Evolutionary conservation across 2,888 invertebrate genomes (phyloP), one percentile per base, ranked within the genome.

Genomic region (Augochlorella aurata): DNA sequence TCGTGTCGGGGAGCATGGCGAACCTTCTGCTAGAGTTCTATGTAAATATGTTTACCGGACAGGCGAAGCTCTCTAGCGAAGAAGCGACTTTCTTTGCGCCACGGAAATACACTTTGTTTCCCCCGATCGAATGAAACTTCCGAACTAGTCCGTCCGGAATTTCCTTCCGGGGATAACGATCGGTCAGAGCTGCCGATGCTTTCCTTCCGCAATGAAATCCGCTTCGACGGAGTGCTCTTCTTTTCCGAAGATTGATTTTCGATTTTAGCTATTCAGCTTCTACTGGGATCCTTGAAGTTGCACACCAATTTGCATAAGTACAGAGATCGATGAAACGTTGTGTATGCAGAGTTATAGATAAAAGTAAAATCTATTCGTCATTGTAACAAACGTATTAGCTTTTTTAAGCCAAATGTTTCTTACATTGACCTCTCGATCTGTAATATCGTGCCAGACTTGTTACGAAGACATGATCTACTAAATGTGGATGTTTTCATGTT

Each of bases 101-200:
- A 70, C 63, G 70, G 79, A 58, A 58, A 81, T 83, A 77, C 69
- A 76, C 79, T 80, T 83, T 89, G 88, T 87, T 89, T 87, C 87
- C 73, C 74, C 49, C 52, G 86, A 88, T 88, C 85, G 87, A 87
- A 87, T 80, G 76, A 82, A 86, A 90, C 86, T 90, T 90, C 80
- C 82, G 77, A 90, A 90, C 87, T 88, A 88, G 87, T 87, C 89
- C 81, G 69, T 82, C 78, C 71, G 74, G 83, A 87, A 90, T 85
- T 90, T 89, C 86, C 83, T 77, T 78, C 85, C 82, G 82, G 77
- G 81, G 85, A 85, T 88, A 90, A 89, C 87, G 85, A 86, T 88
- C 83, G 84, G 75, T 74, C 79, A 76, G 80, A 74, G 74, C 2
- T 71, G 69, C 49, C 21, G 50, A 38, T 18, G 50, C 38, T 65